Percentiles rank a stretch among this genome's conserved stretches.
phyloP scores from a whole-genome alignment of 2,888 invertebrate species.

The Capitulum mitella region DNA sequence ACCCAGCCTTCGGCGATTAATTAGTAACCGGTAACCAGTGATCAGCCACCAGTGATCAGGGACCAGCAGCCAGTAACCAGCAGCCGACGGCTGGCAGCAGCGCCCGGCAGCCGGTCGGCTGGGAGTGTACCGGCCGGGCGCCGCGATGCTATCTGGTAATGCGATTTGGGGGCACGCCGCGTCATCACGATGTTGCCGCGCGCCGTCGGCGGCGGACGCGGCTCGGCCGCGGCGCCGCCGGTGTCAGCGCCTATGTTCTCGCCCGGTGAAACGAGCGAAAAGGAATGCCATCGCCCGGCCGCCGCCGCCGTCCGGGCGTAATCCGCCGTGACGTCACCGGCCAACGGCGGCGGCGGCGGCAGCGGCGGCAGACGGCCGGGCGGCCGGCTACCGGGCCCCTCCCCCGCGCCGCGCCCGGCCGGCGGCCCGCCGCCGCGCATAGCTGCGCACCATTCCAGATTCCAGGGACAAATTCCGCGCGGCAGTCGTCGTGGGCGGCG shows the following conservation, averaged over 20 bases:
- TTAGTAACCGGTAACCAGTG: too few species aligned
- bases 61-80: too few species aligned
- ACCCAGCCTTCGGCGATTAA: too few species aligned
- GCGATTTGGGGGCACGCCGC: slow-evolving; percentile 13
- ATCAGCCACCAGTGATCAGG: too few species aligned
- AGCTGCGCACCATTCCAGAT: slow-evolving; percentile 1
- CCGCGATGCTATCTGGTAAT: neutral
- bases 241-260: neutral
- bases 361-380: slow-evolving; percentile 12
- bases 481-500: slow-evolving; percentile 7
- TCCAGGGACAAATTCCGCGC: slow-evolving; percentile 22
- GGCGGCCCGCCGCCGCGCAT: neutral
- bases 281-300: neutral
- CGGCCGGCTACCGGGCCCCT: neutral
- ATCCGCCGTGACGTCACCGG: neutral
- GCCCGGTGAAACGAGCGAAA: neutral
- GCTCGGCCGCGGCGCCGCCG: neutral
- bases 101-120: too few species aligned
- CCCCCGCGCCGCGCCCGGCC: neutral
- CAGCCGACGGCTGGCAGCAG: too few species aligned
- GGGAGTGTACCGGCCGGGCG: neutral
- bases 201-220: neutral
- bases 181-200: neutral
- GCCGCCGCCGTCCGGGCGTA: neutral
- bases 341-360: neutral